A percentile compares a stretch with the other conserved stretches of the same genome.
Evolutionary conservation across 1,140 invertebrate species (phyloP).

Genomic region (Monomorium pharaonis): DNA sequence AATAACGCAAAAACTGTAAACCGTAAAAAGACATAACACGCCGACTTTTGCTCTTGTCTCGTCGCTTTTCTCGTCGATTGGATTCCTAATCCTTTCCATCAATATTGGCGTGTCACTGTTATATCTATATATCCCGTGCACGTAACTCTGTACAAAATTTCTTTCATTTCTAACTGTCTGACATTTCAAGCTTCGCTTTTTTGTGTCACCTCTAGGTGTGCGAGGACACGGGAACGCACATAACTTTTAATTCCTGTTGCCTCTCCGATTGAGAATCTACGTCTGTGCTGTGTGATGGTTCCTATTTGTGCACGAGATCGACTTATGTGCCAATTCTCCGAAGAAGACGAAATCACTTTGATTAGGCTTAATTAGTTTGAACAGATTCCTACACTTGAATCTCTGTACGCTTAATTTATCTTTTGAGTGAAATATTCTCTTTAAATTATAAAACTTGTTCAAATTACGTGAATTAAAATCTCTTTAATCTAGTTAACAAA

Average conservation of each 20-base stretch:
- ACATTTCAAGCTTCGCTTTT: background rate
- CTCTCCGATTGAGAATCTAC: conserved; percentile 33
- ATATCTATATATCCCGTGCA: background rate
- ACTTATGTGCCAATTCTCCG: conserved; percentile 47
- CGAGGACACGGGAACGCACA: conserved; percentile 15
- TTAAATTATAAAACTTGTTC: background rate
- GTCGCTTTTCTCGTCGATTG: background rate
- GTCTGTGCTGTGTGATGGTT: conserved; percentile 1
- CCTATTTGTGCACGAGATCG: conserved; percentile 47
- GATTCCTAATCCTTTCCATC: too few species aligned
- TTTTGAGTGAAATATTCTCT: background rate
- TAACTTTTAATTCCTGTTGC: conserved; percentile 56
- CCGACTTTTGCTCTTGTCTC: background rate
- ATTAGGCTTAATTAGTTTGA: background rate
- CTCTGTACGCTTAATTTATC: background rate
- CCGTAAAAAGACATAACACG: background rate
- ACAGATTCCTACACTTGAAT: background rate
- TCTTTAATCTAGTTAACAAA: background rate
- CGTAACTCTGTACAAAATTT: conserved; percentile 19
- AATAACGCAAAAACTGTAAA: background rate
- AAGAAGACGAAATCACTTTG: conserved; percentile 23
- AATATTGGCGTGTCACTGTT: too few species aligned
- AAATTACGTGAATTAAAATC: background rate
- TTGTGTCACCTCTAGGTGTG: background rate
- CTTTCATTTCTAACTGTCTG: conserved; percentile 46